Evolutionary conservation across 2,113 vertebrate genomes (phyloP).

Genomic region (Fukomys damarensis): DNA sequence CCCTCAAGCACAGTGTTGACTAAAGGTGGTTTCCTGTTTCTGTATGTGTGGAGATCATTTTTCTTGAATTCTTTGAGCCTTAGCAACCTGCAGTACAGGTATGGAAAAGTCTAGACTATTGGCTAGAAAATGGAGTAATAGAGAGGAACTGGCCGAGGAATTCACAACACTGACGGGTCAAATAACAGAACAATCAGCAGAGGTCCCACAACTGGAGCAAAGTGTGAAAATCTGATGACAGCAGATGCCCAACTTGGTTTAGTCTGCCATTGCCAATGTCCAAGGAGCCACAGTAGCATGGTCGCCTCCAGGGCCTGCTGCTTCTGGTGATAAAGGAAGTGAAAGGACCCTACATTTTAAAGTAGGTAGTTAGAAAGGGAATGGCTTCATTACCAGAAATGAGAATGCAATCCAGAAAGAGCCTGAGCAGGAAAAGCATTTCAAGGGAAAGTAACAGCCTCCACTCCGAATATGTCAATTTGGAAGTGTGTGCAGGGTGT

Average conservation of each 20-base stretch:
- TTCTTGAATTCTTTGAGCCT: neutral
- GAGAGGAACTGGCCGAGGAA: neutral
- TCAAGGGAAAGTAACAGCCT: neutral
- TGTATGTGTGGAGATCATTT: neutral
- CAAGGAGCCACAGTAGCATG: neutral
- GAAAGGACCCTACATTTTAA: neutral
- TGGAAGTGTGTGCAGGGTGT: neutral
- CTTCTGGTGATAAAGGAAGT: neutral
- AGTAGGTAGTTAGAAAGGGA: neutral
- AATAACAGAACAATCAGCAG: neutral
- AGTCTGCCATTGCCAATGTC: neutral
- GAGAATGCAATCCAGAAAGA: neutral
- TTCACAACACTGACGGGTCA: neutral
- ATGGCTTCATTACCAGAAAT: neutral
- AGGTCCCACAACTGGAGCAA: neutral
- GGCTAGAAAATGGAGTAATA: neutral
- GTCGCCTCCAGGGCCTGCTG: neutral
- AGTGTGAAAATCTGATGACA: neutral
- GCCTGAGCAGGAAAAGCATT: neutral
- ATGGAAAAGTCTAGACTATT: neutral
- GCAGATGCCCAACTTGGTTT: neutral
- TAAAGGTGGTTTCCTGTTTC: neutral
- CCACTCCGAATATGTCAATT: neutral
- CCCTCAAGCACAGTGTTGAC: neutral
- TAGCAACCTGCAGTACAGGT: neutral